Evolutionary conservation across 2,888 invertebrate species (phyloP), one percentile per base, ranked within the genome.

Genomic region (Rhingia rostrata): DNA sequence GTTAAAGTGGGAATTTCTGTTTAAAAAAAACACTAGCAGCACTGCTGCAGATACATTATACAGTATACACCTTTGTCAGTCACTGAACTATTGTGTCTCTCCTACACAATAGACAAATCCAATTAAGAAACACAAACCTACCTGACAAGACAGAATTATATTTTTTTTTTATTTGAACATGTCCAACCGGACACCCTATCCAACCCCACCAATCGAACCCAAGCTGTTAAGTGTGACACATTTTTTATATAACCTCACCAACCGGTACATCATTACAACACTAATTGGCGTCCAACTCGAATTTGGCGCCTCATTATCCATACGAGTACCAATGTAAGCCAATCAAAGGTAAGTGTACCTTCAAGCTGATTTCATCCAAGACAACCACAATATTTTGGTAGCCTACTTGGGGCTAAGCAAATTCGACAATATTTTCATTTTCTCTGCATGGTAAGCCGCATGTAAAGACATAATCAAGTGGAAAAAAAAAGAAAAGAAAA

Each of bases 391-490:
- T 41, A 37, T 41, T 66, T 7, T 14, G 51, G 51, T 39, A 66
- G 64, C 53, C 14, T 32, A 53, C 51, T 41, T 41, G 12, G 0
- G 39, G 30, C 64, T 9, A 39, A 39, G 30, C 49, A 37, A 64
- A 51, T 32, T 63, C 35, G 37, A 47, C 22, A 63, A 58, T 67
- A 58, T 35, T 47, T 60, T 45, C 14, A 14, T 45, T 30, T 60
- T 37, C 33, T 30, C 37, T 22, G 22, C 14, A 54, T 32, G 43
- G n/a, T 43, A 75, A 67, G 14, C 49, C 53, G 22, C 30, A 35
- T 70, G 61, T 63, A 32, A 51, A 72, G 49, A 49, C 39, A 78
- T 70, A 70, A 78, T 80, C 61, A 69, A 61, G 35, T 69, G 4
- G 47, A 61, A 56, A 47, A 22, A 49, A 30, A 49, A 41, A 41